Evolutionary conservation across 2,797 vertebrate genomes (phyloP).

Genomic region (Aplochiton taeniatus): DNA sequence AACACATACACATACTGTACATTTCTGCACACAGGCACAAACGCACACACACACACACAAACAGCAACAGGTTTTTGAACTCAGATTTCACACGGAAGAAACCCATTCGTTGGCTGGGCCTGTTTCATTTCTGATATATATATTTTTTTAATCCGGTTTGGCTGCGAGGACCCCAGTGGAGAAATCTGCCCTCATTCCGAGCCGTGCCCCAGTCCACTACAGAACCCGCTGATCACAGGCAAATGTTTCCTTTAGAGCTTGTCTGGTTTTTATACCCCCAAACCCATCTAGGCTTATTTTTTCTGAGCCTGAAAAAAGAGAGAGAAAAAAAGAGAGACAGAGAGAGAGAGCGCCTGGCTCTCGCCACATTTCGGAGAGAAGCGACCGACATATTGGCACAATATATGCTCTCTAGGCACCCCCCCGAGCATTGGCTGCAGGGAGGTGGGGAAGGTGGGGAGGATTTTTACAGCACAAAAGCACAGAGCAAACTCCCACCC

Average conservation of each 20-base stretch:
- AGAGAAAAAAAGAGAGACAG: not conserved
- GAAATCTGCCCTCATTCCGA: constrained; percentile 21
- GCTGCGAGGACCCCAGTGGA: constrained; percentile 23
- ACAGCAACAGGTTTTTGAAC: not conserved
- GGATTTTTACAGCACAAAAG: constrained; percentile 55
- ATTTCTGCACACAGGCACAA: too few relatives aligned
- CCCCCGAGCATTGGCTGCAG: constrained; percentile 33
- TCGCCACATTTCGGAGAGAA: constrained; percentile 21
- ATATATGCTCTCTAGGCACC: constrained; percentile 49
- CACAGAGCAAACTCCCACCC: constrained; percentile 51
- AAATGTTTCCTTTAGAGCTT: constrained; percentile 18
- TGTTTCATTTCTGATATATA: constrained; percentile 16
- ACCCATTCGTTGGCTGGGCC: constrained; percentile 6
- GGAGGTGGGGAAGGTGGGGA: constrained; percentile 15
- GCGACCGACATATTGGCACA: constrained; percentile 29
- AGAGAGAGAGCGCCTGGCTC: not conserved
- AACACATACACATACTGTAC: too few relatives aligned
- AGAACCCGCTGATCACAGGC: constrained; percentile 26
- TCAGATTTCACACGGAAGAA: not conserved
- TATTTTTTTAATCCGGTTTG: not conserved
- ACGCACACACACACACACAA: constrained; percentile 51
- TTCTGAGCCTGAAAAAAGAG: not conserved
- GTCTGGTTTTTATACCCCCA: constrained; percentile 4
- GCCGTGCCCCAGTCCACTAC: constrained; percentile 10
- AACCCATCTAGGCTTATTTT: constrained; percentile 3